These are phyloP conservation scores for Phyllostomus hastatus DNA, from an alignment of 2,113 vertebrate genomes.

Conservation along the genomic window DNA sequence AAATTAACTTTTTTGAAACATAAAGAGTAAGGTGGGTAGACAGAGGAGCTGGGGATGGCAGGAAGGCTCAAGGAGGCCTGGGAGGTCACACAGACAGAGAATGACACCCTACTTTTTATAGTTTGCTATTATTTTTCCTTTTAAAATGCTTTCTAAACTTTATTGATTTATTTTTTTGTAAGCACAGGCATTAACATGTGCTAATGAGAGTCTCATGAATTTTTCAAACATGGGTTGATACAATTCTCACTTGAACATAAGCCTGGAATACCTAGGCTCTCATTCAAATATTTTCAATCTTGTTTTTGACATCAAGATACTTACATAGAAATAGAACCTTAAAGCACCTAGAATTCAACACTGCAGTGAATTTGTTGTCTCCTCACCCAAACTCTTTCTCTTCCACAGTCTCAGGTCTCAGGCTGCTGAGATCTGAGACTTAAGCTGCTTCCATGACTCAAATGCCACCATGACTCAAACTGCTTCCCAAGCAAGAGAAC, in stretches of 20 bases:
- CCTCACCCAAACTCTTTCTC: neutral
- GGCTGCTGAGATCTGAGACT: too few relatives aligned
- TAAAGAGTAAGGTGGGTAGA: neutral
- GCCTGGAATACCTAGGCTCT: neutral
- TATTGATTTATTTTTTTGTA: neutral
- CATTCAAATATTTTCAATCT: neutral
- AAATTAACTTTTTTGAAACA: neutral
- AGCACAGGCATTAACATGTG: neutral
- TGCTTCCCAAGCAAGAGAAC: neutral
- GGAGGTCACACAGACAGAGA: neutral
- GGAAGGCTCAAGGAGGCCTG: neutral
- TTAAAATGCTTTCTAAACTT: neutral
- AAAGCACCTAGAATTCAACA: neutral
- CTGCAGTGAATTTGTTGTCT: neutral
- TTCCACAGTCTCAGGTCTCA: neutral
- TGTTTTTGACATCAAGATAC: neutral
- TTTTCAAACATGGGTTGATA: neutral
- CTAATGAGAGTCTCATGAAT: neutral
- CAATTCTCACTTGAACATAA: neutral
- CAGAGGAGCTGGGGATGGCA: neutral
- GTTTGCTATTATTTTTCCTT: neutral
- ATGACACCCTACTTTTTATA: neutral
- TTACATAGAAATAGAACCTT: neutral
- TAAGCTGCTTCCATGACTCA: too few relatives aligned
- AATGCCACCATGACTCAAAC: neutral